These are phyloP conservation scores for Gryllus bimaculatus DNA, from an alignment of 1,140 invertebrate genomes.

Conservation along the genomic window DNA sequence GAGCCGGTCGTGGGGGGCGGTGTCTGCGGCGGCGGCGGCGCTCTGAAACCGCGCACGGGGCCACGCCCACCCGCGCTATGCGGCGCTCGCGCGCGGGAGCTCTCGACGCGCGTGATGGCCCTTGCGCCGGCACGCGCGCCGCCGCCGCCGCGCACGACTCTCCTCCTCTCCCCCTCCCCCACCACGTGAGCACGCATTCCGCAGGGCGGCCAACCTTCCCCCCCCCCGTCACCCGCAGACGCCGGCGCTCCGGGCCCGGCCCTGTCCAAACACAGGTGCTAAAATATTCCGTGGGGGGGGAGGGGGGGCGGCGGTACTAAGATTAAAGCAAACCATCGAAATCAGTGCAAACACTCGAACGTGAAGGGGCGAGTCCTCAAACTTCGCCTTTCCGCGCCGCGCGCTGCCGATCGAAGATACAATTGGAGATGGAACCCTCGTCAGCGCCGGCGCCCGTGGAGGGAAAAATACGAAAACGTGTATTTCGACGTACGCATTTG, in stretches of 20 bases:
- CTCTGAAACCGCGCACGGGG: background rate
- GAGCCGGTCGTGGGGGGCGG: no score
- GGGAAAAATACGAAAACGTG: no score
- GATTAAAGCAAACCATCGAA: background rate
- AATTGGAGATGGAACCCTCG: background rate
- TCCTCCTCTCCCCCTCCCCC: no score
- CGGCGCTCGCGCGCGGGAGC: background rate
- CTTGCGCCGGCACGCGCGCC: no score
- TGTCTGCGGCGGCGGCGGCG: background rate
- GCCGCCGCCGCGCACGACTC: background rate
- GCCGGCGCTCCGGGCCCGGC: background rate
- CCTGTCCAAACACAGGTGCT: constrained; percentile 2
- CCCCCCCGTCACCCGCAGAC: no score
- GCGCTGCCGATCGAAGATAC: background rate
- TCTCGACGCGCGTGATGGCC: background rate
- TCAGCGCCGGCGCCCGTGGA: background rate
- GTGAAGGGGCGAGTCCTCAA: background rate
- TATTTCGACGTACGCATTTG: no score
- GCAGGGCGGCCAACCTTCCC: no score
- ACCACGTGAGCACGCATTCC: background rate
- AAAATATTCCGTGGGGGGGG: no score
- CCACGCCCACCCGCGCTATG: background rate
- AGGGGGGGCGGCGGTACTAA: background rate
- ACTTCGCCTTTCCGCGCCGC: background rate
- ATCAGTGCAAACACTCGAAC: background rate